Evolutionary conservation across 2,113 vertebrate genomes (phyloP).

Genomic region (Nothobranchius kuhntae): DNA sequence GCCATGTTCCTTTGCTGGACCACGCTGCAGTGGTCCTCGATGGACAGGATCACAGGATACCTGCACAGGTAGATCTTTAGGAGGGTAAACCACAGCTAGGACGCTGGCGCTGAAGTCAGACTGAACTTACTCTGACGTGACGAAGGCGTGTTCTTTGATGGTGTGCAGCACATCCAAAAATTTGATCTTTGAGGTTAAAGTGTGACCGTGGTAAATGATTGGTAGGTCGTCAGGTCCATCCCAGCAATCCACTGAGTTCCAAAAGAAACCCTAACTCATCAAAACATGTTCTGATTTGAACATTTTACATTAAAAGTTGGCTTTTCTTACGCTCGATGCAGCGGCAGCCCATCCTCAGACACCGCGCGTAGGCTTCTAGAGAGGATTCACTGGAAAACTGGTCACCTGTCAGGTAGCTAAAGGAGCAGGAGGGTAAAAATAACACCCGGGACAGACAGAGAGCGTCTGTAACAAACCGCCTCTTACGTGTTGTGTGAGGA

Average conservation of each 20-base stretch:
- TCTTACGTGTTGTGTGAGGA: slow-evolving; percentile 89
- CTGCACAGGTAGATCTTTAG: slow-evolving; percentile 52
- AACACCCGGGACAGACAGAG: too few species aligned
- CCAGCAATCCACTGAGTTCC: slow-evolving; percentile 86
- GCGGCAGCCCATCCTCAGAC: slow-evolving; percentile 88
- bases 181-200: slow-evolving; percentile 89
- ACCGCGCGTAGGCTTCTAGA: slow-evolving; percentile 85
- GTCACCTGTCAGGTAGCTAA: slow-evolving; percentile 87
- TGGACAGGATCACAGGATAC: slow-evolving; percentile 87
- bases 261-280: not conserved
- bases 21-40: slow-evolving; percentile 90
- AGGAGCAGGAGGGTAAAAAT: not conserved
- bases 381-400: slow-evolving; percentile 91
- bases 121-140: slow-evolving; percentile 84
- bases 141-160: slow-evolving; percentile 88
- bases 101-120: not conserved
- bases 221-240: slow-evolving; percentile 88
- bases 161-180: slow-evolving; percentile 88
- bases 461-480: too few species aligned
- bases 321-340: slow-evolving; percentile 83
- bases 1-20: slow-evolving; percentile 92
- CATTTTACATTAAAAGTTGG: too few species aligned
- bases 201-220: slow-evolving; percentile 91
- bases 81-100: too few species aligned
- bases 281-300: not conserved